Base-by-base conservation (phyloP, 1,140 invertebrate genomes). In the Pygmarrhopalites habei region DNA sequence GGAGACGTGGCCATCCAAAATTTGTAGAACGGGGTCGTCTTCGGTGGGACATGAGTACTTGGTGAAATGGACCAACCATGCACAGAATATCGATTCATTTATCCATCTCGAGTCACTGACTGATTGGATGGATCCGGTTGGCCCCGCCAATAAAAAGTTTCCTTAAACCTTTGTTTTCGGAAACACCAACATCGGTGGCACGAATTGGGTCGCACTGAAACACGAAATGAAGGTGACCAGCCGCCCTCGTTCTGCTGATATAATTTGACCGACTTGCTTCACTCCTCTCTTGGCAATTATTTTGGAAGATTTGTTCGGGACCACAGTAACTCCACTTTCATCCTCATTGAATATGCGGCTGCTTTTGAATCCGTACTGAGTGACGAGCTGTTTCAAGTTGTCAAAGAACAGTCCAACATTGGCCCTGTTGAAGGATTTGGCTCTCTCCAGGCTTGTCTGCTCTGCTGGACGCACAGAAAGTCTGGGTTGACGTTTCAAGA, bases 1-100 rank as follows among this genome's bases (percentile, higher is more conserved):
- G 17, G 66, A 73, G 5, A 64, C 60, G 62, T 78, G 75, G 43
- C 74, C 75, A 69, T 79, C 77, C 47, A 70, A 58, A 15, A 79
- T 41, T 0, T 78, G 46, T 30, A 80, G 64, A 58, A 74, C 71
- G 19, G 74, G 74, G 43, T 70, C 66, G 39, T 77, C 67, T 52
- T 44, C 52, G 15, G 63, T 64, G 35, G 65, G 63, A 46, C 62
- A 35, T 7, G 59, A 65, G 58, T 72, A 59, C 46, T 66, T 61
- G 19, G 68, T 41, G 62, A 75, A 72, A 58, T 71, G 60, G 46
- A 72, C 15, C 15, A 73, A 49, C 60, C 68, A 73, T 43, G 60
- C 47, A 1, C 68, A 41, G 46, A 72, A 73, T 3, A 56, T 21
- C 4, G 68, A 56, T 23, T 47, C 63, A 56, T 59, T 67, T 62